phyloP scores from a whole-genome alignment of 2,113 vertebrate species.

The Rafetus swinhoei region DNA sequence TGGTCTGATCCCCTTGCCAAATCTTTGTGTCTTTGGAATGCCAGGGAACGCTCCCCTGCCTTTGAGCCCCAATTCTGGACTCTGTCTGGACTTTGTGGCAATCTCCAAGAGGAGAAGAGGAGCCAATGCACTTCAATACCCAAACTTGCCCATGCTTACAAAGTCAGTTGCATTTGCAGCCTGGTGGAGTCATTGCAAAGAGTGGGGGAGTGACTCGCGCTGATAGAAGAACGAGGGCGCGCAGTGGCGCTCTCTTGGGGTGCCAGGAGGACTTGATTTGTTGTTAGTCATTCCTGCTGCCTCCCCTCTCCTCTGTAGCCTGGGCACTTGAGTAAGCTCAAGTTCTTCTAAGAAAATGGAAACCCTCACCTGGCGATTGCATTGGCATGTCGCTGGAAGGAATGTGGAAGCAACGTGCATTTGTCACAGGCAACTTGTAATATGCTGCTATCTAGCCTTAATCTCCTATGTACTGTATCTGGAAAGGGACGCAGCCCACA shows the following conservation, averaged over 20 bases:
- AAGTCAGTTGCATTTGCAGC: background rate
- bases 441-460: constrained; percentile 39
- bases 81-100: background rate
- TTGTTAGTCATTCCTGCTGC: background rate
- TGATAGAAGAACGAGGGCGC: background rate
- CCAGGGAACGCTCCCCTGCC: no score
- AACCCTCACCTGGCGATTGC: background rate
- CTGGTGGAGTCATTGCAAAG: background rate
- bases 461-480: background rate
- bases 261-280: background rate
- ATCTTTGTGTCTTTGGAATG: background rate
- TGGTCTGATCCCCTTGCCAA: background rate
- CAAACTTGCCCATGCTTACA: background rate
- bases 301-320: background rate
- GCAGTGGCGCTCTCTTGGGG: background rate
- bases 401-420: background rate
- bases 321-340: background rate
- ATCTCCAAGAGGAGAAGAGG: background rate
- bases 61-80: background rate
- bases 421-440: constrained; percentile 17
- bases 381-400: background rate
- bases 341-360: background rate
- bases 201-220: background rate
- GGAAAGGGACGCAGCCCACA: background rate
- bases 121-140: background rate